A percentile compares a stretch with the other conserved stretches of the same genome.
Conservation (phyloP, 2,113 vertebrate species). For the Penelope pileata region DNA sequence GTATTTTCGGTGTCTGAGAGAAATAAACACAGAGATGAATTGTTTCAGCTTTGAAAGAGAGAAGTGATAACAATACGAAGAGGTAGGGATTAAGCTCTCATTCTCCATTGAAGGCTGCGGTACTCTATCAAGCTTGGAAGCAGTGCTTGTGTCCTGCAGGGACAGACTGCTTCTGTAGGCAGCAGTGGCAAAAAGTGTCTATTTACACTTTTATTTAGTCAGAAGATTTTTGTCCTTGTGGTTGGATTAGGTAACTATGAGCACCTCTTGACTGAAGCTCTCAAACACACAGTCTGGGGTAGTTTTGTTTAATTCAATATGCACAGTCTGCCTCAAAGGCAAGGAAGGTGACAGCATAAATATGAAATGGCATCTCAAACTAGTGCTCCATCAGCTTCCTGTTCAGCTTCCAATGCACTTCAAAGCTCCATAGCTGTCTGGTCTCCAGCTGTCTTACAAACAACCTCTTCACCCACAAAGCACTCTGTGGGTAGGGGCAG, state of each 20-base stretch:
- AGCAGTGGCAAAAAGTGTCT: background rate
- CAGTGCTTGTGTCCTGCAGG: background rate
- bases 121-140: background rate
- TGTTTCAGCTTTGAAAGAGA: background rate
- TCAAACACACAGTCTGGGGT: background rate
- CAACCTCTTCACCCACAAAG: constrained; percentile 39
- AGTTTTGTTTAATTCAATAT: background rate
- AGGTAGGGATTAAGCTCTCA: background rate
- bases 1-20: background rate
- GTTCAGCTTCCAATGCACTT: background rate
- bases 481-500: constrained; percentile 23
- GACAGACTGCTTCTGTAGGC: background rate
- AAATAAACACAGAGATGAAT: background rate
- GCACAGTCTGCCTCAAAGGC: background rate
- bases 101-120: background rate
- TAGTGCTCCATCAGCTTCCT: background rate
- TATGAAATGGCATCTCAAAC: background rate
- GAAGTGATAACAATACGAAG: background rate
- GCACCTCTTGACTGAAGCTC: background rate
- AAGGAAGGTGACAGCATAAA: background rate
- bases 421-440: background rate
- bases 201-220: background rate
- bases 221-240: background rate
- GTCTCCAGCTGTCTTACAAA: constrained; percentile 48
- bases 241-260: background rate